phyloP scores from a whole-genome alignment of 2,888 invertebrate species.

The Paralinhomoeus sp. region DNA sequence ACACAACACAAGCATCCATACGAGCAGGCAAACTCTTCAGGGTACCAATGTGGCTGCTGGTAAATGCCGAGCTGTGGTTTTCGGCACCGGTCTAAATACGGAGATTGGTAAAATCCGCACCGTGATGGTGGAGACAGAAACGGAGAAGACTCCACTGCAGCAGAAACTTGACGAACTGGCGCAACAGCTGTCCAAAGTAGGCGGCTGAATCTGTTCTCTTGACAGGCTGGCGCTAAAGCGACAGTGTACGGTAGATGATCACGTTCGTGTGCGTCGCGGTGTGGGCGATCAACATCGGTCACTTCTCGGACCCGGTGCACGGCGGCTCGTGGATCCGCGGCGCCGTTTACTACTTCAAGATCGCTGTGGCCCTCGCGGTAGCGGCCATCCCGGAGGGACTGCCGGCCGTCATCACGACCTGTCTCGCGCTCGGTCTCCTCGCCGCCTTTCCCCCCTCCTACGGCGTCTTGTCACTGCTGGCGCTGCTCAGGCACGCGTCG shows the following conservation, averaged over 20 bases:
- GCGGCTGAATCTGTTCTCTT: too few relatives aligned
- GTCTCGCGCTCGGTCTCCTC: slow-evolving; percentile 81
- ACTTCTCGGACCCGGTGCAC: slow-evolving; percentile 98
- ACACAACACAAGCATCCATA: too few relatives aligned
- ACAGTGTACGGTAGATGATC: slow-evolving; percentile 45
- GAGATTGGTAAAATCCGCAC: slow-evolving; percentile 97
- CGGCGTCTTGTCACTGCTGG: too few relatives aligned
- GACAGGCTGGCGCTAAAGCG: background rate
- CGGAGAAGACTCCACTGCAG: slow-evolving; percentile 96
- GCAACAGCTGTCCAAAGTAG: slow-evolving; percentile 78
- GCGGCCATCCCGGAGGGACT: slow-evolving; percentile 99
- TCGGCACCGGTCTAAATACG: slow-evolving; percentile 88
- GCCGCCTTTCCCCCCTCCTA: too few relatives aligned
- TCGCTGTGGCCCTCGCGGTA: slow-evolving; percentile 95
- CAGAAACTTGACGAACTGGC: slow-evolving; percentile 99
- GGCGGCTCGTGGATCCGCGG: slow-evolving; percentile 99
- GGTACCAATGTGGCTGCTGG: slow-evolving; percentile 98
- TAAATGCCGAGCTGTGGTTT: slow-evolving; percentile 90
- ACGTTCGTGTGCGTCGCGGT: slow-evolving; percentile 98
- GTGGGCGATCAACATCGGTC: slow-evolving; percentile 99
- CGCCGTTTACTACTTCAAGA: slow-evolving; percentile 99
- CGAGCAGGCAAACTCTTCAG: slow-evolving; percentile 12
- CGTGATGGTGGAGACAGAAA: slow-evolving; percentile 97
- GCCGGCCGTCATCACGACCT: slow-evolving; percentile 98
- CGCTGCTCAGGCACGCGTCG: slow-evolving; percentile 47